Percentiles rank a stretch among this genome's conserved stretches.
These are phyloP conservation scores for Papilio aristodemus DNA, from an alignment of 1,140 invertebrate genomes.

Conservation along the genomic window DNA sequence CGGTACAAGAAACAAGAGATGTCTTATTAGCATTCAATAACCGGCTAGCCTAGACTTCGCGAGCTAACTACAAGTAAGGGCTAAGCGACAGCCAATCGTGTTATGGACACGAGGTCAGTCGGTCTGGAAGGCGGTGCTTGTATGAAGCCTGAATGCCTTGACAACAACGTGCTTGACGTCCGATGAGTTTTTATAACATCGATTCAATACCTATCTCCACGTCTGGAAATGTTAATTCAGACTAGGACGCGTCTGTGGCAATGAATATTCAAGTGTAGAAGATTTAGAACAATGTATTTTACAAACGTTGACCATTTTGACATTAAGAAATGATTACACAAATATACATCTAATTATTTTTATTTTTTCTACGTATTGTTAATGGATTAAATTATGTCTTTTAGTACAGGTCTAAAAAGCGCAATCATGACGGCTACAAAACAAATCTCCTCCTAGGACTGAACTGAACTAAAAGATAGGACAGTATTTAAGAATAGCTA, in stretches of 20 bases:
- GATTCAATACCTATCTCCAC: constrained; percentile 8
- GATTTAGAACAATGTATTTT: too few relatives aligned
- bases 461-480: too few relatives aligned
- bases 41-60: constrained; percentile 5
- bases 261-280: not conserved
- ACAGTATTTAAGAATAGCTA: too few relatives aligned
- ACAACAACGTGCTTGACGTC: constrained; percentile 9
- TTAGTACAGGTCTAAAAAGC: too few relatives aligned
- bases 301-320: not conserved
- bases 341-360: not conserved
- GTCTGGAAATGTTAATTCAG: constrained; percentile 8
- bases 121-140: constrained; percentile 27
- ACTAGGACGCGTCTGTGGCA: not conserved
- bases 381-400: too few relatives aligned
- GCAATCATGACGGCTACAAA: too few relatives aligned
- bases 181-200: constrained; percentile 19
- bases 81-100: constrained; percentile 27
- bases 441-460: too few relatives aligned
- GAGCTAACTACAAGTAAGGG: not conserved
- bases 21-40: constrained; percentile 28
- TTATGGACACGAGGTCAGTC: constrained; percentile 30
- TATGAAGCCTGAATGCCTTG: constrained; percentile 14
- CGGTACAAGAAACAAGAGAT: constrained; percentile 9
- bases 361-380: not conserved
- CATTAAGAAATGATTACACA: not conserved